Base-by-base conservation (phyloP, 1,140 invertebrate species). In the Phortica variegata region DNA sequence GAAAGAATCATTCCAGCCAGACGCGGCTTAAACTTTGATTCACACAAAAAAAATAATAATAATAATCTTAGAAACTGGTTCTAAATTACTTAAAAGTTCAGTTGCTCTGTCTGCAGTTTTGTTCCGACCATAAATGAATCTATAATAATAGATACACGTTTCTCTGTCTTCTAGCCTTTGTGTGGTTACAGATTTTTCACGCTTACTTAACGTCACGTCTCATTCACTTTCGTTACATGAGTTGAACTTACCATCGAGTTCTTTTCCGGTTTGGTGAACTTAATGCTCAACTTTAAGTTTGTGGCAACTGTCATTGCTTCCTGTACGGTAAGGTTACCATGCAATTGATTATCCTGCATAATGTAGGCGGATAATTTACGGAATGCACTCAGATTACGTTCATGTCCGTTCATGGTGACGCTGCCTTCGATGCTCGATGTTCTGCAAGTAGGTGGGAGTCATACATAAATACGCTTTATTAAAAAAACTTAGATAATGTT, bases 261-360 rank as follows among this genome's bases (percentile, higher is more conserved):
- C 74, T 93, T 93, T 61, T 93, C 86, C 1, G 75, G 66, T 55
- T 83, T 82, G 3, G 77, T 75, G 23, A 88, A 81, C 40, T 86
- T 83, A 34, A 85, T 85, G 32, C 89, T 75, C 36, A 97, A 81
- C 78, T 97, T 97, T 13, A 98, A 81, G 56, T 88, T 89, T 1
- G 94, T 88, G 2, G 94, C 93, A 19, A 95, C 92, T 57, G 85
- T 85, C 91, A 97, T 95, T 2, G 93, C 87, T 79, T 98, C 95
- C 54, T 89, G 85, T 0, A 97, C 94, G 1, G 91, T 93, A 38
- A 97, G 82, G 79, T 97, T 94, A 0, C 87, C 88, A 57, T 96
- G 89, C 5, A 98, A 82, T 75, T 97, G 91, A 80, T 97, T 97
- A 70, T 97, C 93, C 77, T 97, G 95, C 93, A 97, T 97, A 70